phyloP scores from a whole-genome alignment of 2,113 vertebrate species.

The Pardalotus punctatus region DNA sequence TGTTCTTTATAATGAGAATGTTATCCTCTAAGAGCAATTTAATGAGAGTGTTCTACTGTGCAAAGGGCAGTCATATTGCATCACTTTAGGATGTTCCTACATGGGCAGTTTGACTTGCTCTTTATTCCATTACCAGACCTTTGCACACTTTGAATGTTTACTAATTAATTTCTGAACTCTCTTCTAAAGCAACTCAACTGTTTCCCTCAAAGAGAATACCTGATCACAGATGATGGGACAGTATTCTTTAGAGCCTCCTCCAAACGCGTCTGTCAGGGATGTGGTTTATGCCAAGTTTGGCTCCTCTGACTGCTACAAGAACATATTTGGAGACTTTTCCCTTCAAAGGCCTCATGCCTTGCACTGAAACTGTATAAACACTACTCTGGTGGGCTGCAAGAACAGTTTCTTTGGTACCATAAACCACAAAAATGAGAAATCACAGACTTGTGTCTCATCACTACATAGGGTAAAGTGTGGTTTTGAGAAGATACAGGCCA shows the following conservation, averaged over 20 bases:
- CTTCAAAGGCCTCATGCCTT: accelerated
- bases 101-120: not conserved
- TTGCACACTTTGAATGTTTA: not conserved
- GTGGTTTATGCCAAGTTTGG: not conserved
- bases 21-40: not conserved
- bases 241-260: not conserved
- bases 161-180: not conserved
- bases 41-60: not conserved
- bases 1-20: not conserved
- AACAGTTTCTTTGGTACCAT: not conserved
- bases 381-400: not conserved
- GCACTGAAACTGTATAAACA: not conserved
- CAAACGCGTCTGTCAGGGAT: not conserved
- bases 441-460: not conserved
- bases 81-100: not conserved
- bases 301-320: not conserved
- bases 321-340: not conserved
- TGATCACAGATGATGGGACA: not conserved
- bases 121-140: not conserved
- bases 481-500: not conserved
- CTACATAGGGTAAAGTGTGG: not conserved
- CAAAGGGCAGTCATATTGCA: not conserved
- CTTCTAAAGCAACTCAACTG: not conserved
- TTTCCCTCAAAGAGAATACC: not conserved
- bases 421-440: not conserved